Percentiles rank a stretch among this genome's conserved stretches.
Conservation (phyloP, 1,140 invertebrate genomes). For the Nylanderia fulva region DNA sequence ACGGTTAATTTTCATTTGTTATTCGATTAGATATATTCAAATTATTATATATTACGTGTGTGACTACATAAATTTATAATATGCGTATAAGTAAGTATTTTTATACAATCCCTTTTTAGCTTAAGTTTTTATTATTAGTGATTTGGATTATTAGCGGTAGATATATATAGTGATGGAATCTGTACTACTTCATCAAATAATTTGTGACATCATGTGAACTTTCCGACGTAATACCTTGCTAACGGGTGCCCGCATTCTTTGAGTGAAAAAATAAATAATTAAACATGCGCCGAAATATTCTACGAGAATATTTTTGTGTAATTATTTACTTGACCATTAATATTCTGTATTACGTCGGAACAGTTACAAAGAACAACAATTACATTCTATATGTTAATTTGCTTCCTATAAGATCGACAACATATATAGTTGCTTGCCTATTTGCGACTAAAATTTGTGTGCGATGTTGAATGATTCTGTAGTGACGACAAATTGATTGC, state of each 20-base stretch:
- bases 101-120: constrained; percentile 38
- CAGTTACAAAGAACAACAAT: no score
- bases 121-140: constrained; percentile 50
- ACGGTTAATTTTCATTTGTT: constrained; percentile 24
- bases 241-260: background rate
- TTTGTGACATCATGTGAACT: background rate
- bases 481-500: constrained; percentile 48
- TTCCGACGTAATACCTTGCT: constrained; percentile 24
- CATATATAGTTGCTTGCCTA: constrained; percentile 51
- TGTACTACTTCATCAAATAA: no score
- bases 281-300: background rate
- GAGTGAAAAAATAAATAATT: background rate
- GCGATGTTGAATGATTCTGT: constrained; percentile 49
- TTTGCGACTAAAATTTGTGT: constrained; percentile 36
- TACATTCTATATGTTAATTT: constrained; percentile 28
- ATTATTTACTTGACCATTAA: background rate
- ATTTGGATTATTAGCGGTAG: background rate
- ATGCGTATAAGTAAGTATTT: constrained; percentile 31
- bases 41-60: constrained; percentile 23
- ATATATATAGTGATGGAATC: background rate
- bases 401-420: constrained; percentile 3
- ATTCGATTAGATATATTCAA: background rate
- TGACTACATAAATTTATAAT: background rate
- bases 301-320: background rate
- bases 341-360: constrained; percentile 22